Base-by-base conservation (phyloP, 1,140 invertebrate species). In the Ceratosolen solmsi region DNA sequence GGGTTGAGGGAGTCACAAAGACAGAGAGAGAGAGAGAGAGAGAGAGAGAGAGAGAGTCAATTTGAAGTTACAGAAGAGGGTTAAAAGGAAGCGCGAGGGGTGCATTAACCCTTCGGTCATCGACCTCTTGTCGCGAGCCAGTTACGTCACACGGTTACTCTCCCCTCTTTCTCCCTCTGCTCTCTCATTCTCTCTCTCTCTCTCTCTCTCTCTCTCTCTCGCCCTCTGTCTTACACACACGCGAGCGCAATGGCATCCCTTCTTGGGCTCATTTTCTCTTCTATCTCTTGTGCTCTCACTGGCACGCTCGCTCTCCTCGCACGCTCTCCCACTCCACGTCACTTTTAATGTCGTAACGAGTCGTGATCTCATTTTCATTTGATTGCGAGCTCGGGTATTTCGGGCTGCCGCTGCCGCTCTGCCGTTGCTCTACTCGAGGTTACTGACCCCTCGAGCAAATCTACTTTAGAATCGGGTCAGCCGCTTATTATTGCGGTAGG, bases 351-450 rank as follows among this genome's bases (percentile, higher is more conserved):
- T 90, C 88, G 90, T 91, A 91, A 92, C 90, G 88, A 91, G 87
- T 91, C 90, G 89, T 90, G 91, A 91, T 92, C 91, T 92, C 91
- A 91, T 92, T 91, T 92, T 91, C 90, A 89, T 92, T 91, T 90
- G 89, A 92, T 92, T 90, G 90, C 90, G 86, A 49, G 33, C 63
- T 56, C 88, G 89, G 86, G 87, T 90, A 92, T 92, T 91, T 91
- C 88, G 89, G 89, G 80, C 73, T 49, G 63, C 30, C 41, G 51
- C 77, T 58, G 60, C 75, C 11, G 54, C 54, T 33, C 60, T 38
- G 60, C 56, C 20, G 33, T 33, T 38, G 58, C 49, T 46, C 27
- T 89, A 86, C 87, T 83, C 82, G 89, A 83, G 90, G 90, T 92
- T 88, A 91, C 86, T 90, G 90, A 91, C 90, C 90, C 84, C 84